Conservation (phyloP, 2,113 vertebrate species). For the Crotophaga sulcirostris region DNA sequence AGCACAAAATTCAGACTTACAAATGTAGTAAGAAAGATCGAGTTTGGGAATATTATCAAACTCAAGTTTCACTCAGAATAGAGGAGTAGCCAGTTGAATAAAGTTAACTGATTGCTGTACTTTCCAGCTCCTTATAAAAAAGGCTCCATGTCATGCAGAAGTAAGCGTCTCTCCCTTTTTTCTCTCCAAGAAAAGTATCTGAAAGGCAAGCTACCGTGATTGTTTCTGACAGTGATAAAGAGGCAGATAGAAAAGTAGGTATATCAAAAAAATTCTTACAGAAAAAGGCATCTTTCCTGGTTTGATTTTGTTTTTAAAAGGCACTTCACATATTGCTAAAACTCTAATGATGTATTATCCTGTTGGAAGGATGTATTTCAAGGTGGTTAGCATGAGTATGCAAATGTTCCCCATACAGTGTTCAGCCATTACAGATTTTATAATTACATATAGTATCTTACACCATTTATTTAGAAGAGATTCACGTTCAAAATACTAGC, state of each 20-base stretch:
- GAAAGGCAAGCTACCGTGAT: slow-evolving; percentile 37
- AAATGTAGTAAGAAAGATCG: neutral
- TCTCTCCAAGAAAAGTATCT: slow-evolving; percentile 27
- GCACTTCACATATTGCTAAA: slow-evolving; percentile 70
- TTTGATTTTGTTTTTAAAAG: slow-evolving; percentile 67
- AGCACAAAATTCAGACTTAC: neutral
- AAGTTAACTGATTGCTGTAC: neutral
- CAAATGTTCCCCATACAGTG: neutral
- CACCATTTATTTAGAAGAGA: slow-evolving; percentile 13
- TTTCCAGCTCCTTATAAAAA: slow-evolving; percentile 48
- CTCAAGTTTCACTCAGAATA: slow-evolving; percentile 11
- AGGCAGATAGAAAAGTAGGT: slow-evolving; percentile 29
- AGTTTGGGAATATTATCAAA: slow-evolving; percentile 5
- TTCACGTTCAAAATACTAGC: slow-evolving; percentile 7
- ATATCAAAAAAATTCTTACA: slow-evolving; percentile 44
- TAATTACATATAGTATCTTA: slow-evolving; percentile 32
- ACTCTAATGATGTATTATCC: slow-evolving; percentile 15
- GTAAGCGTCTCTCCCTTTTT: neutral
- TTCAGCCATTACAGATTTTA: slow-evolving; percentile 13
- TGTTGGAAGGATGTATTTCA: slow-evolving; percentile 1
- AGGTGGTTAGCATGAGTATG: slow-evolving; percentile 48
- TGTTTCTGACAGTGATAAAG: slow-evolving; percentile 20
- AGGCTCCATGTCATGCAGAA: neutral
- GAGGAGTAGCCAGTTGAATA: slow-evolving; percentile 33
- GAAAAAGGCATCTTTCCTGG: slow-evolving; percentile 32